Evolutionary conservation across 2,113 vertebrate genomes (phyloP), one percentile per base, ranked within the genome.

Genomic region (Procavia capensis): DNA sequence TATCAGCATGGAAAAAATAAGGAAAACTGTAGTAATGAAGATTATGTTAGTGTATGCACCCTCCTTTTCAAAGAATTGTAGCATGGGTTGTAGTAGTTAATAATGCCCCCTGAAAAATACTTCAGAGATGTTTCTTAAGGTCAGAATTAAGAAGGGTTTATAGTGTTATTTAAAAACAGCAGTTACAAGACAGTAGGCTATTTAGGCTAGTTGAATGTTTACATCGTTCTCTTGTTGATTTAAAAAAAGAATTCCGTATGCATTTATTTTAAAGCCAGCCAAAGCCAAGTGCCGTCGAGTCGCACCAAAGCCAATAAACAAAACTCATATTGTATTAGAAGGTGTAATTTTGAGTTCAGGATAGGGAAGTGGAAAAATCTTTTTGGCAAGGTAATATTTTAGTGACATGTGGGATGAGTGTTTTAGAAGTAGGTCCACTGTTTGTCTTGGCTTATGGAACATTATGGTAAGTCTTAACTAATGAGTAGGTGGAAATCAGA

Each of bases 391-490:
- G 5, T 92, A 89, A 97, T 97, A 97, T 86, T 97, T 95, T 95
- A 96, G 96, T 98, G 98, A 98, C 97, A 88, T 98, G 96, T 98
- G 98, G 98, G 98, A 99, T 98, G 97, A 98, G 96, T 98, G 96
- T 97, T 98, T 97, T 97, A 98, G 98, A 98, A 98, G 94, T 97
- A 96, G 88, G 86, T 90, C n/a, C 95, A 78, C 61, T 98, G 98
- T 99, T 99, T 99, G 97, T 98, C 98, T 99, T 99, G 98, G 98
- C 97, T 97, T 93, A 85, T 89, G 96, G 97, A 98, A 98, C 72
- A 95, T 97, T 97, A 98, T 97, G 98, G 98, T 99, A 98, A 98
- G 96, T 97, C 66, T 82, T 97, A 97, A 80, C 85, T 96, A 93
- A 99, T 98, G 98, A 98, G 96, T 76, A 88, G 81, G 9, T 95